phyloP scores from a whole-genome alignment of 2,113 vertebrate genomes.

The Nibea coibor region DNA sequence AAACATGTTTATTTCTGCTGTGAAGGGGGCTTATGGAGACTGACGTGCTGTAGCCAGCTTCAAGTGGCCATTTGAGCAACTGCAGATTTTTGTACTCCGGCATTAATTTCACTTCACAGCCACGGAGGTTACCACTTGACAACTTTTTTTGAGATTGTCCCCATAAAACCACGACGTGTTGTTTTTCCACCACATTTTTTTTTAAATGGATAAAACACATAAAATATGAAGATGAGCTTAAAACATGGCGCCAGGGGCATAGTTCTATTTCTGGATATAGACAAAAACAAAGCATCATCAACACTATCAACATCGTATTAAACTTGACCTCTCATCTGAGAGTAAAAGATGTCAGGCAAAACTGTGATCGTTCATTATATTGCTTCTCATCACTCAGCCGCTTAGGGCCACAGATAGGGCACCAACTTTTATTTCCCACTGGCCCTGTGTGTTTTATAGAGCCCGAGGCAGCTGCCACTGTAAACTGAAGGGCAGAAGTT shows the following conservation, averaged over 20 bases:
- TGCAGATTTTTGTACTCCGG: too few species aligned
- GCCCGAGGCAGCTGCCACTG: constrained; percentile 15
- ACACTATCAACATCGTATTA: background rate
- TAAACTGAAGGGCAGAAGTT: constrained; percentile 48
- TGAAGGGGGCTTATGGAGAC: too few species aligned
- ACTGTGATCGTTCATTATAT: background rate
- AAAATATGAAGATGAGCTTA: background rate
- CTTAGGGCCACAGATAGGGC: constrained; percentile 2
- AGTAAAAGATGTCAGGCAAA: background rate
- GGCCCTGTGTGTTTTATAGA: constrained; percentile 25
- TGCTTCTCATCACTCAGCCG: background rate
- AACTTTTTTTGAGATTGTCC: background rate
- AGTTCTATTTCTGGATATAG: background rate
- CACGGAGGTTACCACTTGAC: too few species aligned
- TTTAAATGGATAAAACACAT: background rate
- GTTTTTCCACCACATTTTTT: background rate
- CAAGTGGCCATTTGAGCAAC: too few species aligned
- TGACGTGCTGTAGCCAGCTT: too few species aligned
- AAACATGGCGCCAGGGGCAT: background rate
- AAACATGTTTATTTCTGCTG: too few species aligned
- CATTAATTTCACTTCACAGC: too few species aligned
- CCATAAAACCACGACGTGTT: background rate
- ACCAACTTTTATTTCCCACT: constrained; percentile 27
- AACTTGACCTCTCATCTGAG: background rate
- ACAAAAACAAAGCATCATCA: background rate